phyloP scores from a whole-genome alignment of 2,113 vertebrate species.

The Scalopus aquaticus region DNA sequence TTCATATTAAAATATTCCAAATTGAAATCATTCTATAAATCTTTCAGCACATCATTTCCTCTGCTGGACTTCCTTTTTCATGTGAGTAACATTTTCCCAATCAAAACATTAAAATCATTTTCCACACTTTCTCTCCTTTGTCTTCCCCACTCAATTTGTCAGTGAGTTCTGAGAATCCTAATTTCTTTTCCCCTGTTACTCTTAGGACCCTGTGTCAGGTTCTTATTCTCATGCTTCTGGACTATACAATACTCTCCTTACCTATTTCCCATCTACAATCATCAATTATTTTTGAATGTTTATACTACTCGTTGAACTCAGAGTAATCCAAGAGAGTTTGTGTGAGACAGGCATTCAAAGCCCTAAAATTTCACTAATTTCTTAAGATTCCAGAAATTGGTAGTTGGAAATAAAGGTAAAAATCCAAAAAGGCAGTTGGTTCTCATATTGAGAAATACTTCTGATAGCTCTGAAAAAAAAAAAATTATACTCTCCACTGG shows the following conservation, averaged over 20 bases:
- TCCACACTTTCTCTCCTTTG: not conserved
- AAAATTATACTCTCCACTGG: not conserved
- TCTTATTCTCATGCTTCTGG: not conserved
- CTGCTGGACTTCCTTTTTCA: not conserved
- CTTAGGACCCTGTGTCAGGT: not conserved
- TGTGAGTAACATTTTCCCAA: not conserved
- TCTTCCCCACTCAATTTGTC: not conserved
- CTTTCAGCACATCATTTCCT: not conserved
- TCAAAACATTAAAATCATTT: not conserved
- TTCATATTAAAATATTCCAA: not conserved
- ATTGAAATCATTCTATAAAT: not conserved
- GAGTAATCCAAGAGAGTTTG: not conserved
- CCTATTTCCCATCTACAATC: not conserved
- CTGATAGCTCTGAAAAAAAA: not conserved
- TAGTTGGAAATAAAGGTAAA: conserved; percentile 29
- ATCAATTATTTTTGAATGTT: not conserved
- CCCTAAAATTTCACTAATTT: not conserved
- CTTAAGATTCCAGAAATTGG: conserved; percentile 4
- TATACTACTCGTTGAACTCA: not conserved
- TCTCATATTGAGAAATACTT: conserved; percentile 21
- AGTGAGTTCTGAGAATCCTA: not conserved
- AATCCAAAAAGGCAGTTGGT: not conserved
- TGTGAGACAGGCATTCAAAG: not conserved
- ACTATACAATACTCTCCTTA: not conserved
- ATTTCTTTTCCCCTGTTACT: not conserved